Base-by-base conservation (phyloP, 2,113 vertebrate genomes). In the Pseudolaguvia tuberculata region DNA sequence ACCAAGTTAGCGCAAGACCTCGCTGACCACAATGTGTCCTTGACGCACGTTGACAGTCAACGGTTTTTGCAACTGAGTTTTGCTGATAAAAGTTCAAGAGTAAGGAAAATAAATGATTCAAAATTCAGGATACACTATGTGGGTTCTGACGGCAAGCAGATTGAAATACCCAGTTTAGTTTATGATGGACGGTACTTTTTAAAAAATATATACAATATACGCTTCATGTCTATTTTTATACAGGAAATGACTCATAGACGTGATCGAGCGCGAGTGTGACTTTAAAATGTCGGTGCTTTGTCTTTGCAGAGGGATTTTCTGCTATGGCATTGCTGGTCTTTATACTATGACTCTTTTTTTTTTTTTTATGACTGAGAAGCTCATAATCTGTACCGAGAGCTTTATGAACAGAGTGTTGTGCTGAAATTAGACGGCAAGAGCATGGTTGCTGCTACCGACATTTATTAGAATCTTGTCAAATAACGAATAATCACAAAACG, bases 11-110 rank as follows among this genome's bases (percentile, higher is more conserved):
- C 23, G 12, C n/a, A 25, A 45, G 13, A 51, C 67, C 48, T 53
- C 75, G 53, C 21, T 35, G 13, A 29, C 50, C 18, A 27, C 55
- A 25, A 21, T 61, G 53, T 66, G 59, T 66, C 59, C 70, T 66
- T 72, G 42, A 42, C 62, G 21, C 42, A 47, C 42, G 18, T 15
- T 17, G 39, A 1, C 39, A 45, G n/a, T 25, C 13, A 65, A 25
- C 45, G 4, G 62, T 66, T 66, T 66, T 25, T 17, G n/a, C 39
- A 65, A 25, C 62, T 9, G 21, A 42, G 1, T 61, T 61, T 20
- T 59, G 56, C 15, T 35, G n/a, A n/a, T n/a, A n/a, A n/a, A n/a
- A n/a, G n/a, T n/a, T n/a, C n/a, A n/a, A n/a, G n/a, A n/a, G n/a
- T n/a, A n/a, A n/a, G n/a, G n/a, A n/a, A n/a, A n/a, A n/a, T n/a